Percentiles rank a stretch among this genome's conserved stretches.
phyloP scores from a whole-genome alignment of 92 coral and sea anemone species.

The Epizoanthus ramosus region DNA sequence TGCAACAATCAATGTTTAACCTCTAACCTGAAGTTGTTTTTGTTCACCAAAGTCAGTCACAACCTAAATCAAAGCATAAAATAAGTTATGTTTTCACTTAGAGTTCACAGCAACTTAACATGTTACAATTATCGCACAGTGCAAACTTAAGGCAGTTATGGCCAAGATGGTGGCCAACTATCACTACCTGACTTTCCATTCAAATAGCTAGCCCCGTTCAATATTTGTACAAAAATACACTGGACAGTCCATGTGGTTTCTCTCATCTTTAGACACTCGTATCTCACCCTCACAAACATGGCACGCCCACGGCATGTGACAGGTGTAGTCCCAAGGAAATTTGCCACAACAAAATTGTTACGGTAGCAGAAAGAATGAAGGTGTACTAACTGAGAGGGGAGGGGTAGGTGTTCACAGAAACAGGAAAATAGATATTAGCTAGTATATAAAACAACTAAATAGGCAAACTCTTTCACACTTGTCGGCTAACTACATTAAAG shows the following conservation, averaged over 20 bases:
- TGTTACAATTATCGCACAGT: neutral
- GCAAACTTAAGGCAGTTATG: neutral
- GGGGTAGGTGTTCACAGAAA: neutral
- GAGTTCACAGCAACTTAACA: slow-evolving; percentile 12
- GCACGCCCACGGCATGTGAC: slow-evolving; percentile 10
- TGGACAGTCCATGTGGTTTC: neutral
- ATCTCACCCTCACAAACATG: neutral
- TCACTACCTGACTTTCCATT: too few species aligned
- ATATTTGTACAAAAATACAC: neutral
- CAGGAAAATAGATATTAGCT: neutral
- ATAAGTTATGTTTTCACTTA: neutral
- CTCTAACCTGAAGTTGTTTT: slow-evolving; percentile 66
- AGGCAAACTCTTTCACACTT: too few species aligned
- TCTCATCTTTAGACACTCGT: neutral
- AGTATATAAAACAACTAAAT: too few species aligned
- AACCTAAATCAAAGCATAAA: slow-evolving; percentile 53
- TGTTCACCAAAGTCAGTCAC: slow-evolving; percentile 59
- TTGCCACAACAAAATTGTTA: neutral
- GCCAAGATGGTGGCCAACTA: neutral
- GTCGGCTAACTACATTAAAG: too few species aligned
- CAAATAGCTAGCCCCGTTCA: too few species aligned
- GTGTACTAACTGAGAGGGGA: too few species aligned
- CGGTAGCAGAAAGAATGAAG: neutral
- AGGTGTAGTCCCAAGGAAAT: slow-evolving; percentile 6
- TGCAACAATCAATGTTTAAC: slow-evolving; percentile 17